Percentiles rank a stretch among this genome's conserved stretches.
These are phyloP conservation scores for Tubiluchus corallicola DNA, from an alignment of 2,888 invertebrate species.

Conservation along the genomic window DNA sequence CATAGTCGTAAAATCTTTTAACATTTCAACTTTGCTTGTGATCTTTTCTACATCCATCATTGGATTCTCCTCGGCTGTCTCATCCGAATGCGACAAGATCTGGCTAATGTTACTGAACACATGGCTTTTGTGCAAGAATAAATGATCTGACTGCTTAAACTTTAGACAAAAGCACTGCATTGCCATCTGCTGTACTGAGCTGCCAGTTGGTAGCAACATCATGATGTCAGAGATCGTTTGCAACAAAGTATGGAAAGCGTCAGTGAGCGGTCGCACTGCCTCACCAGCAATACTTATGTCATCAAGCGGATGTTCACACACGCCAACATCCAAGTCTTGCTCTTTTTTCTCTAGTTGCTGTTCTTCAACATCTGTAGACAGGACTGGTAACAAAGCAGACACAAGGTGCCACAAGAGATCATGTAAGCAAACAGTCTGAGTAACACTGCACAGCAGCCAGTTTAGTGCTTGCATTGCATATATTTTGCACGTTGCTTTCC, in stretches of 20 bases:
- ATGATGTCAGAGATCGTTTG: constrained; percentile 83
- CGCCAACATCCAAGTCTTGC: constrained; percentile 19
- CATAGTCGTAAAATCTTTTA: constrained; percentile 48
- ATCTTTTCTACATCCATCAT: no score
- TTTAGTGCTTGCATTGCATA: constrained; percentile 82
- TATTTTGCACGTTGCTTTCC: constrained; percentile 41
- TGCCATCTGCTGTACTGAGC: constrained; percentile 71
- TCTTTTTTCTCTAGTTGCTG: constrained; percentile 21
- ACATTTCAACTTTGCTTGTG: constrained; percentile 15
- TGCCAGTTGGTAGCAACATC: constrained; percentile 64
- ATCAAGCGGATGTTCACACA: constrained; percentile 58
- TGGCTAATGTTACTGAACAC: constrained; percentile 91
- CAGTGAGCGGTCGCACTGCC: constrained; percentile 35
- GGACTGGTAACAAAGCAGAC: constrained; percentile 47
- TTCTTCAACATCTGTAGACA: constrained; percentile 8
- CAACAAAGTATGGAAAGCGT: constrained; percentile 61
- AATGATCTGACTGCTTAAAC: constrained; percentile 70
- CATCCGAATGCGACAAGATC: constrained; percentile 78
- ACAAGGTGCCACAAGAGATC: constrained; percentile 96
- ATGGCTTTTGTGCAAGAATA: constrained; percentile 74
- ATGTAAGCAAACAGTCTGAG: constrained; percentile 73
- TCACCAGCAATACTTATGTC: constrained; percentile 49
- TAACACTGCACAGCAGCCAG: constrained; percentile 79
- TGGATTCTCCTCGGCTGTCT: constrained; percentile 43
- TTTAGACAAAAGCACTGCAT: constrained; percentile 81